These are phyloP conservation scores for Daubentonia madagascariensis DNA, from an alignment of 2,113 vertebrate genomes.

Conservation along the genomic window DNA sequence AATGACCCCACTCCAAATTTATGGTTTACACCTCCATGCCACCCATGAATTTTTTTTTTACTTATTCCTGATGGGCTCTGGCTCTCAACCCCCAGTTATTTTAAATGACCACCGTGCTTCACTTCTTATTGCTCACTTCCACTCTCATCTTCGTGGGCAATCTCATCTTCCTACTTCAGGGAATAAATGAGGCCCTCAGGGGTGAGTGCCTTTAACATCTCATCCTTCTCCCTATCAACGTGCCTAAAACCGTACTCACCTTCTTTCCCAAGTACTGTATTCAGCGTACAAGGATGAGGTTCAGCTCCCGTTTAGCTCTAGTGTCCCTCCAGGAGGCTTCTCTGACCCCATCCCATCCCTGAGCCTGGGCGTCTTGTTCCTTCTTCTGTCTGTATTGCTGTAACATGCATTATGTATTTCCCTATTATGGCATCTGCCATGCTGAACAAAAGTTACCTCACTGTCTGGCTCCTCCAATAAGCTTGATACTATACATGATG, in stretches of 20 bases:
- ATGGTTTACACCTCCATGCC: neutral
- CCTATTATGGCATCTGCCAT: neutral
- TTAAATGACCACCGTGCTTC: neutral
- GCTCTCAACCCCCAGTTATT: neutral
- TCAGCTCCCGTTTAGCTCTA: neutral
- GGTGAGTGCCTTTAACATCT: neutral
- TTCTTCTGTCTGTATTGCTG: neutral
- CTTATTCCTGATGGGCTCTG: neutral
- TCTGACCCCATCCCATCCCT: neutral
- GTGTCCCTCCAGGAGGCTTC: neutral
- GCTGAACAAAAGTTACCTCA: neutral
- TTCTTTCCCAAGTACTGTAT: neutral
- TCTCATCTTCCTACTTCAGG: neutral
- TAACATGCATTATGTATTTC: neutral
- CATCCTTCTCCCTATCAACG: neutral
- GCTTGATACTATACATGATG: neutral
- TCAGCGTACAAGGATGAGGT: neutral
- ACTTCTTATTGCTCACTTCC: neutral
- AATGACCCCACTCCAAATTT: neutral
- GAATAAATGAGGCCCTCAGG: neutral
- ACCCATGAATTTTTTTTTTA: neutral
- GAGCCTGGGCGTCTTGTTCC: neutral
- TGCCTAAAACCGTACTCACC: neutral
- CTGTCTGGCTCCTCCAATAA: neutral
- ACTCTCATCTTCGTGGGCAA: neutral